Evolutionary conservation across 2,797 vertebrate species (phyloP).

Genomic region (Anisognathus igniventris): DNA sequence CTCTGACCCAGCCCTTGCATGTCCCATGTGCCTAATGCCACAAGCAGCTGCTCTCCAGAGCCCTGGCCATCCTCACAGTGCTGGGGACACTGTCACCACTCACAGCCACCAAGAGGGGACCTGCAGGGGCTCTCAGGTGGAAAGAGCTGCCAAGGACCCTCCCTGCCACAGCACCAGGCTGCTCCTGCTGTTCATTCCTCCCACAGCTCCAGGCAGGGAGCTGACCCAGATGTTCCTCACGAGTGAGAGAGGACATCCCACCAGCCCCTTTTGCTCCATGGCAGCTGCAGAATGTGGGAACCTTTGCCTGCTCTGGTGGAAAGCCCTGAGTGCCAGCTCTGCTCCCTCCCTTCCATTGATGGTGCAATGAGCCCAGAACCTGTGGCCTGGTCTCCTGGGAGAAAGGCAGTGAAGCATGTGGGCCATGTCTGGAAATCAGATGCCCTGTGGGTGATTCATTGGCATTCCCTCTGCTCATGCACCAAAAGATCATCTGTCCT

Average conservation of each 20-base stretch:
- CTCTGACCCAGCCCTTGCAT: neutral
- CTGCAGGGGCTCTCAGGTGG: neutral
- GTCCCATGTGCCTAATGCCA: neutral
- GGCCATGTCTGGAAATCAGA: neutral
- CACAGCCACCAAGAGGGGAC: neutral
- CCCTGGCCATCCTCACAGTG: neutral
- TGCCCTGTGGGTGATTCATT: slow-evolving; percentile 28
- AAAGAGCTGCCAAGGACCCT: neutral
- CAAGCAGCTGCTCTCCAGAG: neutral
- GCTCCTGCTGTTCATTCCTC: neutral
- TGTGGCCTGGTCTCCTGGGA: neutral
- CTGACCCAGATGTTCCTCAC: neutral
- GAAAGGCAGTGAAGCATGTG: neutral
- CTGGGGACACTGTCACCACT: neutral
- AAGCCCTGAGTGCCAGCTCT: neutral
- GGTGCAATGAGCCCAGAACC: neutral
- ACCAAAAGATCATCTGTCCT: neutral
- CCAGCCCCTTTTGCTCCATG: neutral
- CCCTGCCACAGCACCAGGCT: neutral
- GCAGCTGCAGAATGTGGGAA: neutral
- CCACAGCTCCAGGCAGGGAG: neutral
- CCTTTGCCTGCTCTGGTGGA: neutral
- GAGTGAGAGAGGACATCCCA: neutral
- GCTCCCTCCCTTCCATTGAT: rapidly evolving
- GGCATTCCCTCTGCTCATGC: slow-evolving; percentile 30